These are phyloP conservation scores for Eristalinus sepulchralis DNA, from an alignment of 2,888 invertebrate species.

Conservation along the genomic window DNA sequence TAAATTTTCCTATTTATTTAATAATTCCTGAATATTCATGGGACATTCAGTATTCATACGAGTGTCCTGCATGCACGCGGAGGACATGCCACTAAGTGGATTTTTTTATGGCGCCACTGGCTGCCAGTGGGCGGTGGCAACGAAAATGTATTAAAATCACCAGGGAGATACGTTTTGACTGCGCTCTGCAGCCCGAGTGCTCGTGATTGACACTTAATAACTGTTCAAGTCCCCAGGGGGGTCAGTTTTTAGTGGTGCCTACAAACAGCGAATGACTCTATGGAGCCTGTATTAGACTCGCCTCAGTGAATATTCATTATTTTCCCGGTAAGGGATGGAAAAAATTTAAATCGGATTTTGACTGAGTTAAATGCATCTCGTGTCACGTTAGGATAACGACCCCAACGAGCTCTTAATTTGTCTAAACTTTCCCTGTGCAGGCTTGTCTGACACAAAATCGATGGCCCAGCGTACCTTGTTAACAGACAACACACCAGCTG, in stretches of 20 bases:
- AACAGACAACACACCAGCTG: neutral
- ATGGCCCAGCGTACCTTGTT: neutral
- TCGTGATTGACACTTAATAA: neutral
- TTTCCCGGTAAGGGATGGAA: too few relatives aligned
- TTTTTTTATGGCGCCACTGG: conserved; percentile 1
- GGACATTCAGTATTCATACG: conserved; percentile 34
- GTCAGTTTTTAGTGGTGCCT: neutral
- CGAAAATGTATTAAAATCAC: neutral
- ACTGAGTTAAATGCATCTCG: too few relatives aligned
- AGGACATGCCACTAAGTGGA: neutral
- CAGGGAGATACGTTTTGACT: neutral
- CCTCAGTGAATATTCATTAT: too few relatives aligned
- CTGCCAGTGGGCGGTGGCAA: neutral
- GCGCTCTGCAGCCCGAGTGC: neutral
- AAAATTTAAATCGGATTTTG: too few relatives aligned
- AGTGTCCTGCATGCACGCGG: neutral
- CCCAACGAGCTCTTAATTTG: too few relatives aligned
- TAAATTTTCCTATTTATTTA: conserved; percentile 35
- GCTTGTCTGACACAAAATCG: neutral
- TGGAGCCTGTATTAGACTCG: too few relatives aligned
- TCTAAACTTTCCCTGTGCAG: neutral
- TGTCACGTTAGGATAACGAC: too few relatives aligned
- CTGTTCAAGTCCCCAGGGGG: neutral
- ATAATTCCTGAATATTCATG: conserved; percentile 49
- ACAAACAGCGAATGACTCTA: too few relatives aligned